Evolutionary conservation across 2,888 invertebrate species (phyloP).

Genomic region (Cyclophora albipunctata): DNA sequence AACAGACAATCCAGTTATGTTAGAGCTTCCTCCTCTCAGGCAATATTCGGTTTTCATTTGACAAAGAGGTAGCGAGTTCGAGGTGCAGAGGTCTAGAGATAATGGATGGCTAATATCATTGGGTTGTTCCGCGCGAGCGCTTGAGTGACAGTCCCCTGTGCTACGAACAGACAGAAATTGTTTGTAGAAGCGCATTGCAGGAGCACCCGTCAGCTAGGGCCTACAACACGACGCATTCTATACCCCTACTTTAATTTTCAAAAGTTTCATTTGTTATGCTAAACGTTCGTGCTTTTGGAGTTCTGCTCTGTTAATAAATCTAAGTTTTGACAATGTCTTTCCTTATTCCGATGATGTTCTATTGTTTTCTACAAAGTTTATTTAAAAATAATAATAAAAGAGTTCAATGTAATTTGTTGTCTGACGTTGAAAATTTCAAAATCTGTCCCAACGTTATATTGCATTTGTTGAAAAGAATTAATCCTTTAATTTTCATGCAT

Average conservation of each 20-base stretch:
- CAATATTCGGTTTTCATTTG: conserved; percentile 17
- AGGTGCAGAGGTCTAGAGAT: conserved; percentile 34
- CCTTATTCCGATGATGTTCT: no score
- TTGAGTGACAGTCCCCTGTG: conserved; percentile 68
- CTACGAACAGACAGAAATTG: conserved; percentile 49
- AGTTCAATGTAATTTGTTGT: no score
- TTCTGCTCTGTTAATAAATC: not conserved
- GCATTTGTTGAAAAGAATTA: no score
- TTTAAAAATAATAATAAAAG: no score
- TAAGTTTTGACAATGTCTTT: not conserved
- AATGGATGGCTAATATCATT: conserved; percentile 54
- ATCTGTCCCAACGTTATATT: no score
- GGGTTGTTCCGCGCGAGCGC: conserved; percentile 55
- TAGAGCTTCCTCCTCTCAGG: conserved; percentile 25
- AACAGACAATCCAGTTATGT: conserved; percentile 31
- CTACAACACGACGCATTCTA: conserved; percentile 10
- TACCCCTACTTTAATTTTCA: conserved; percentile 5
- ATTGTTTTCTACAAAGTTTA: no score
- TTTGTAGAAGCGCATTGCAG: conserved; percentile 49
- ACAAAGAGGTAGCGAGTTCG: conserved; percentile 24
- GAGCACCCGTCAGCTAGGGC: conserved; percentile 29
- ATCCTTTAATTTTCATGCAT: no score
- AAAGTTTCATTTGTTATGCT: not conserved
- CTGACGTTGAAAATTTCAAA: no score
- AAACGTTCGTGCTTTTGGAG: conserved; percentile 5